Percentiles rank a stretch among this genome's conserved stretches.
Evolutionary conservation across 2,888 invertebrate genomes (phyloP).

Genomic region (Silvanus unidentatus): DNA sequence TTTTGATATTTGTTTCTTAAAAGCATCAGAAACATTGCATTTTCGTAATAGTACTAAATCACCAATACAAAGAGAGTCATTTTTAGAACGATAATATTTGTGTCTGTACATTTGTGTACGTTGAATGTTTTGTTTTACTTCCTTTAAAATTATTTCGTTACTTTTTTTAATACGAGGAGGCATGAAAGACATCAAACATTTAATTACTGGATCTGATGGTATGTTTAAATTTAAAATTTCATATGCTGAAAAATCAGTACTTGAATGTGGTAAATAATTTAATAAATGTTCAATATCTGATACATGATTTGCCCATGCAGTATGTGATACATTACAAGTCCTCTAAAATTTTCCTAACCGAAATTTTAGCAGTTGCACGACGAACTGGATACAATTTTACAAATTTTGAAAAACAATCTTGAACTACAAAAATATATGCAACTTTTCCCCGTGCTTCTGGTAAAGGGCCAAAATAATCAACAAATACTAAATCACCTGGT

Average conservation of each 20-base stretch:
- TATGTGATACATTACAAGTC: constrained; percentile 9
- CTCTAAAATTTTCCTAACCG: constrained; percentile 8
- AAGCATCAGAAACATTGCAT: constrained; percentile 4
- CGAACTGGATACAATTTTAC: constrained; percentile 18
- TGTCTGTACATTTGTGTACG: too few species aligned
- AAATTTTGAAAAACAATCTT: constrained; percentile 24
- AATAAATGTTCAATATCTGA: too few species aligned
- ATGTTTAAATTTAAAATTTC: constrained; percentile 5
- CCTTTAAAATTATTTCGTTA: background rate
- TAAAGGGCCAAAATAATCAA: constrained; percentile 13
- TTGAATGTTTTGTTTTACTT: background rate
- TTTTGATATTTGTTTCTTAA: constrained; percentile 6
- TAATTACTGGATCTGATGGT: background rate
- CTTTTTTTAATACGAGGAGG: background rate
- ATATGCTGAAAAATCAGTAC: constrained; percentile 7
- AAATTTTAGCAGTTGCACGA: constrained; percentile 11
- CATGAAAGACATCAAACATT: too few species aligned
- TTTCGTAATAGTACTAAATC: constrained; percentile 7
- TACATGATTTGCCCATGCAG: constrained; percentile 13
- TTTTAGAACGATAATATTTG: too few species aligned
- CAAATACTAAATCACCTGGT: constrained; percentile 16
- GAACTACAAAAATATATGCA: constrained; percentile 20
- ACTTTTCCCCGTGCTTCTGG: constrained; percentile 14
- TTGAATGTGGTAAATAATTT: too few species aligned
- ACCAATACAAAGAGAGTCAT: too few species aligned